phyloP scores from a whole-genome alignment of 2,888 invertebrate genomes.

The Brenthis ino region DNA sequence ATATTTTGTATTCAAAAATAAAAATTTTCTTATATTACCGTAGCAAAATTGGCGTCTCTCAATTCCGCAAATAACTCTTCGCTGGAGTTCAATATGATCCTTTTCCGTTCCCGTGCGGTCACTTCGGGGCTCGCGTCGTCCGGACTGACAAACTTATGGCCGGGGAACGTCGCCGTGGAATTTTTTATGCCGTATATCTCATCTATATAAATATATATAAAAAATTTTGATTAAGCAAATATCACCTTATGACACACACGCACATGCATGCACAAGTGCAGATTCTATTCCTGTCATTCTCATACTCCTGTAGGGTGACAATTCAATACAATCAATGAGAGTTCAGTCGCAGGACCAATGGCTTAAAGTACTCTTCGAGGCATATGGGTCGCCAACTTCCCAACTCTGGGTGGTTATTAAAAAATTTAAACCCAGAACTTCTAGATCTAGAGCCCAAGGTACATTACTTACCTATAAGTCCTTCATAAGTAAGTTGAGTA shows the following conservation, averaged over 20 bases:
- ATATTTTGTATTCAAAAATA: background rate
- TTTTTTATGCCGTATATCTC: slow-evolving; percentile 94
- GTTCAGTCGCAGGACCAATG: too few relatives aligned
- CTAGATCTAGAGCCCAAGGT: too few relatives aligned
- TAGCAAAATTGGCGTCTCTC: slow-evolving; percentile 95
- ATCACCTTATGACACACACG: too few relatives aligned
- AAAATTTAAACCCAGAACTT: too few relatives aligned
- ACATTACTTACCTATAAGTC: slow-evolving; percentile 85
- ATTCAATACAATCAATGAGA: too few relatives aligned
- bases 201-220: slow-evolving; percentile 75
- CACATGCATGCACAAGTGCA: too few relatives aligned
- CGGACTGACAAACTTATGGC: slow-evolving; percentile 89
- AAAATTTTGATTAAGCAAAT: too few relatives aligned
- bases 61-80: slow-evolving; percentile 95
- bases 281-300: too few relatives aligned
- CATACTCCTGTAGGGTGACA: too few relatives aligned
- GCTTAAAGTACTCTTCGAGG: too few relatives aligned
- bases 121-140: slow-evolving; percentile 84
- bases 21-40: slow-evolving; percentile 67
- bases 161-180: slow-evolving; percentile 91
- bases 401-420: too few relatives aligned
- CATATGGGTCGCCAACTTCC: too few relatives aligned
- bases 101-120: slow-evolving; percentile 85
- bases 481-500: slow-evolving; percentile 98
- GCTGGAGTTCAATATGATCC: slow-evolving; percentile 92